These are phyloP conservation scores for Betta splendens DNA, from an alignment of 2,797 vertebrate species.

Conservation along the genomic window DNA sequence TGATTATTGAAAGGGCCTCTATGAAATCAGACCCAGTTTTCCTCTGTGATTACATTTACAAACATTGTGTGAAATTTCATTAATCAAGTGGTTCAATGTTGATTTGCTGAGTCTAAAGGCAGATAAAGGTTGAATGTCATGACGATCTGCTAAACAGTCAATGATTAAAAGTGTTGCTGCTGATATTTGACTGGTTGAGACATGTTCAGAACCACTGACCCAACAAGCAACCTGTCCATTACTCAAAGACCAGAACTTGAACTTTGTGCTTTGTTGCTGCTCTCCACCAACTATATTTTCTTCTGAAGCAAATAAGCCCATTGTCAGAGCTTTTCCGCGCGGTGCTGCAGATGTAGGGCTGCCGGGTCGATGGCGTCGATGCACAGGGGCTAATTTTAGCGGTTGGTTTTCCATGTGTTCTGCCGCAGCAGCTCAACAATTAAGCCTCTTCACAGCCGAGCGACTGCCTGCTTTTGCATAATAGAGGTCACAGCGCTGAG, in stretches of 20 bases:
- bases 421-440: constrained; percentile 50
- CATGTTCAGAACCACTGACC: too few relatives aligned
- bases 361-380: constrained; percentile 70
- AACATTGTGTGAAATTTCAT: too few relatives aligned
- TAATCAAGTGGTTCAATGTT: too few relatives aligned
- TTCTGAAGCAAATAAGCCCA: constrained; percentile 42
- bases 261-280: background rate
- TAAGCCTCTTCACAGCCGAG: constrained; percentile 31
- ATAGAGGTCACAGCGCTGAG: constrained; percentile 39
- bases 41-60: too few relatives aligned
- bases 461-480: constrained; percentile 24
- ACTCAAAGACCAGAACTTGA: background rate
- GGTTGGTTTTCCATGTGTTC: constrained; percentile 52
- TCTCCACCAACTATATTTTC: constrained; percentile 2
- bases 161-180: background rate
- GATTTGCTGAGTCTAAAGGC: too few relatives aligned
- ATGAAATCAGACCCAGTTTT: too few relatives aligned
- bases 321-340: constrained; percentile 48
- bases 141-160: background rate
- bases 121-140: too few relatives aligned
- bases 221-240: too few relatives aligned
- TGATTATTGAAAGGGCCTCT: too few relatives aligned
- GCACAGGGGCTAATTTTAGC: constrained; percentile 67
- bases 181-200: background rate
- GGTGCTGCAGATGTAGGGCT: constrained; percentile 59